Base-by-base conservation (phyloP, 2,113 vertebrate species). In the Ciconia boyciana region DNA sequence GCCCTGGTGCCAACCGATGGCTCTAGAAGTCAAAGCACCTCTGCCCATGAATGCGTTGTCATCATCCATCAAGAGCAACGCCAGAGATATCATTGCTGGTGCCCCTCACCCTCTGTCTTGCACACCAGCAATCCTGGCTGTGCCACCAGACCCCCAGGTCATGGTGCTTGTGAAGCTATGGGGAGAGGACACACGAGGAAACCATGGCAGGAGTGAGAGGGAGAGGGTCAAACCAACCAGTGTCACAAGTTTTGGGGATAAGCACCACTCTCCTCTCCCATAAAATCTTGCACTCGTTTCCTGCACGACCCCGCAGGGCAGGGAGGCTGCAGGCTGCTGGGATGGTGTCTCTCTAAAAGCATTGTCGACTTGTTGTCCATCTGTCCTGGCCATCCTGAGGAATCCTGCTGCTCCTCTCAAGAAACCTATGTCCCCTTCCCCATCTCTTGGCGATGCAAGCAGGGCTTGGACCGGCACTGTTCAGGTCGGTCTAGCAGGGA, bases 391-490 rank as follows among this genome's bases (percentile, higher is more conserved):
- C 55, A 16, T 46, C 24, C 39, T 36, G 54, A 13, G 52, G 26
- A 32, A 54, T 20, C 57, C 48, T 54, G 39, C 39, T 0, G 4
- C 52, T 68, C n/a, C 29, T 57, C 51, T 29, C 1, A 2, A 66
- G 51, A 41, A 39, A 7, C 9, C 24, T 24, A 8, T 3, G 43
- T 29, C n/a, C 29, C 9, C 43, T 76, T 71, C 26, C 32, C 32
- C 48, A 64, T 46, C n/a, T 43, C 24, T 24, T 20, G 28, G 22
- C 1, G 21, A 48, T 17, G 26, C 8, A 39, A 65, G 17, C 1
- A 1, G 7, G 43, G n/a, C 61, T 58, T 2, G 5, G n/a, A 11
- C 28, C 18, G 5, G 26, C 3, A 1, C 32, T 3, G 2, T 25
- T 72, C 20, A 46, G 51, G 11, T 41, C 6, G 18, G 34, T 58